A percentile compares a stretch with the other conserved stretches of the same genome.
Conservation (phyloP, 2,113 vertebrate genomes). For the Pachycephala philippinensis region DNA sequence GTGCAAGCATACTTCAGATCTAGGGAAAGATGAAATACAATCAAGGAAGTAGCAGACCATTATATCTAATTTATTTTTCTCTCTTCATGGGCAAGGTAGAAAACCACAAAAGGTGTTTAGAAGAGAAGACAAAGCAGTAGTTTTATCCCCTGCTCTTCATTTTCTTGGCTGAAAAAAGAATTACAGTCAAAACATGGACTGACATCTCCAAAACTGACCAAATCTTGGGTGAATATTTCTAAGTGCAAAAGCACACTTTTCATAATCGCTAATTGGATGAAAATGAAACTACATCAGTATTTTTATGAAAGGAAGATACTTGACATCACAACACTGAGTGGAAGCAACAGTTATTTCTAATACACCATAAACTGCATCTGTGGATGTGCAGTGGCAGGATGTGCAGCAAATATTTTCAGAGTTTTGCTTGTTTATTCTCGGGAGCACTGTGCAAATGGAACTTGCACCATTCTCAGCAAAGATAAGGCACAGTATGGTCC, state of each 20-base stretch:
- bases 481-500: background rate
- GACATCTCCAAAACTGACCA: background rate
- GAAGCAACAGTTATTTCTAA: background rate
- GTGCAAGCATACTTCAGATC: background rate
- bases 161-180: background rate
- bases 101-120: background rate
- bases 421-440: background rate
- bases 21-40: background rate
- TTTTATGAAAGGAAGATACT: background rate
- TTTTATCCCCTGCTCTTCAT: background rate
- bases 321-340: background rate
- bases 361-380: background rate
- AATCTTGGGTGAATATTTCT: background rate
- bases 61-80: background rate
- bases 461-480: background rate
- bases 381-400: background rate
- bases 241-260: background rate
- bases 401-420: background rate
- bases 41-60: background rate
- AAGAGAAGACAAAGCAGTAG: background rate
- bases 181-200: background rate
- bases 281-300: background rate
- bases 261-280: background rate
- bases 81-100: background rate
- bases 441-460: background rate